Conservation (phyloP, 2,113 vertebrate genomes). For the Alethe castanea region DNA sequence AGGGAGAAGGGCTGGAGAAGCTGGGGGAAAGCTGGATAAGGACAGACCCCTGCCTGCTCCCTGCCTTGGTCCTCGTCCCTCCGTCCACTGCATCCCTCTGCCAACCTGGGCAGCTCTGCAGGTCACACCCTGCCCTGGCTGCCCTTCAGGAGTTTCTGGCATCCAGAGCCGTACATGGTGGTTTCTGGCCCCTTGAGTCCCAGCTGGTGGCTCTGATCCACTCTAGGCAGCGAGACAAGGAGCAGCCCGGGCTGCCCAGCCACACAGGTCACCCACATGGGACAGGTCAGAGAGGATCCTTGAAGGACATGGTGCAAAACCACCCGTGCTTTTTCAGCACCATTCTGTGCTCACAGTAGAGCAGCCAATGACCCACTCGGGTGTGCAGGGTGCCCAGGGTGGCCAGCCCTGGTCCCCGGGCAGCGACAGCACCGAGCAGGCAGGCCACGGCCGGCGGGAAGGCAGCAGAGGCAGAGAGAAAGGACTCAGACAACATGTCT, state of each 20-base stretch:
- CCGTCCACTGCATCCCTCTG: neutral
- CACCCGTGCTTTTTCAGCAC: fast-evolving
- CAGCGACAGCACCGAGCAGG: neutral
- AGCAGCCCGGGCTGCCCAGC: neutral
- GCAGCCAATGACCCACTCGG: neutral
- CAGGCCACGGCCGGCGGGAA: neutral
- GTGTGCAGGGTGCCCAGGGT: neutral
- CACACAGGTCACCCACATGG: fast-evolving
- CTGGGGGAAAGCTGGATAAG: neutral
- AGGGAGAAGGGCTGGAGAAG: neutral
- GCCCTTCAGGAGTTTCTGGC: neutral
- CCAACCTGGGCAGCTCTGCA: neutral
- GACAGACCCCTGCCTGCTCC: neutral
- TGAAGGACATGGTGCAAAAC: neutral
- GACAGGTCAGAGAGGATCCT: neutral
- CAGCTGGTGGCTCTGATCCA: neutral
- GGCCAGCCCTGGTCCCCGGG: neutral
- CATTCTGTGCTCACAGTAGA: fast-evolving
- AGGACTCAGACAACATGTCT: slow-evolving; percentile 3
- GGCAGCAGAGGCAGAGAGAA: neutral
- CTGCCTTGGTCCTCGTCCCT: fast-evolving
- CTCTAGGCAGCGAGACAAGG: neutral
- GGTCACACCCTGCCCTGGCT: neutral
- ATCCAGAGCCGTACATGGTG: too few species aligned
- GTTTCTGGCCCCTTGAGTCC: neutral